Evolutionary conservation across 2,888 invertebrate species (phyloP), one percentile per base, ranked within the genome.

Genomic region (Sylvicola fuscatus): DNA sequence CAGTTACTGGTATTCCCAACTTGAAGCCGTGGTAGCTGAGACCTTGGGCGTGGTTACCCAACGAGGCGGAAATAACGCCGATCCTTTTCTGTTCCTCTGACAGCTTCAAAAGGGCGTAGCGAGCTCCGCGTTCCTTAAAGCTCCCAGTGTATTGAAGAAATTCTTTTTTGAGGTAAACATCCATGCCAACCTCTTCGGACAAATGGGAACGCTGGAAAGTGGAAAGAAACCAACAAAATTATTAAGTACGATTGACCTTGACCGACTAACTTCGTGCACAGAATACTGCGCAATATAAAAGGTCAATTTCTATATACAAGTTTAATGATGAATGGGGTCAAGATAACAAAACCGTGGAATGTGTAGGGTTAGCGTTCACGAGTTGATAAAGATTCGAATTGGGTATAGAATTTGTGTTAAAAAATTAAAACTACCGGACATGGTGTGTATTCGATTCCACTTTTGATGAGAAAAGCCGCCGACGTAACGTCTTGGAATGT

Each of bases 61-160:
- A 68, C 0, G 90, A 90, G 0, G 93, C 92, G 1, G 92, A 86
- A 39, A 90, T 83, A 0, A 93, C 87, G 2, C 93, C 93, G 3
- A 55, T 61, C 37, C 61, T 56, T 48, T 72, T 77, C 45, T 82
- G 72, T 27, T 80, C 77, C 37, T 70, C 63, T 2, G 73, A 59
- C 3, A 93, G 61, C 54, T 77, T 76, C 33, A 84, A 55, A 33
- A 93, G 59, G 0, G 86, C 79, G 49, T 86, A 84, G 12, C 90
- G 64, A 0, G 93, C 93, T 2, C 93, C 93, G 40, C 93, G 69
- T 53, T 95, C 93, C 56, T 93, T 93, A 53, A 93, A 92, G 57
- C 89, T 86, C 52, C 93, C 93, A n/a, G 93, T 95, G 42, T 72
- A 75, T 60, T 93, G 92, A 11, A 89, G 66, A 53, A 86, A 92